Conservation (phyloP, 2,113 vertebrate genomes). For the Pomatostomus ruficeps region DNA sequence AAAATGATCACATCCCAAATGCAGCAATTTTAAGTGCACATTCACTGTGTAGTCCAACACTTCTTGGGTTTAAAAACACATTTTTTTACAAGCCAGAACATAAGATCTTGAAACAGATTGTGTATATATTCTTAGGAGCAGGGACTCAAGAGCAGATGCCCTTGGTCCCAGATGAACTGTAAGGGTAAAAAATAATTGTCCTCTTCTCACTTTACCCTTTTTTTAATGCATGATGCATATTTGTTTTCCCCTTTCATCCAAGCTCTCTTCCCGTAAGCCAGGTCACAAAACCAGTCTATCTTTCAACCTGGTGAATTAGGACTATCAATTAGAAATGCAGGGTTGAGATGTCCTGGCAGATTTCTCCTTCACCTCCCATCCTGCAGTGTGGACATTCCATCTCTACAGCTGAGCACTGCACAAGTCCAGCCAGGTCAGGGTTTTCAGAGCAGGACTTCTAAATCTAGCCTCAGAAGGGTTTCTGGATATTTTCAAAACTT, state of each 20-base stretch:
- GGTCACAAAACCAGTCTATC: not conserved
- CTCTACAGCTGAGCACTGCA: not conserved
- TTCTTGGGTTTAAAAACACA: conserved; percentile 5
- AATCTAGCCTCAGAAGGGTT: not conserved
- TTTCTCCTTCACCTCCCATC: not conserved
- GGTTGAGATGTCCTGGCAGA: not conserved
- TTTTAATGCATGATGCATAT: not conserved
- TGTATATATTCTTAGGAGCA: not conserved
- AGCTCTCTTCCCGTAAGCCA: not conserved
- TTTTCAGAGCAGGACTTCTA: not conserved
- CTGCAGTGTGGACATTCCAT: not conserved
- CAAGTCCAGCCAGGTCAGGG: not conserved
- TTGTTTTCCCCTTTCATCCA: not conserved
- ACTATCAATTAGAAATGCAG: not conserved
- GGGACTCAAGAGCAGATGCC: not conserved
- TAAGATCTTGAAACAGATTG: not conserved
- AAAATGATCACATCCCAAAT: conserved; percentile 21
- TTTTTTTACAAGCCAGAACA: conserved; percentile 14
- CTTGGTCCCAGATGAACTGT: not conserved
- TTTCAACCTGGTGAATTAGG: not conserved
- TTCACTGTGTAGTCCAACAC: conserved; percentile 26
- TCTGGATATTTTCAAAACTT: not conserved
- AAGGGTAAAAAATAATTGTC: not conserved
- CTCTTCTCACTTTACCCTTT: not conserved
- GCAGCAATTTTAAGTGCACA: conserved; percentile 49